These are phyloP conservation scores for Pipistrellus nathusii DNA, from an alignment of 2,797 vertebrate species.

Conservation along the genomic window DNA sequence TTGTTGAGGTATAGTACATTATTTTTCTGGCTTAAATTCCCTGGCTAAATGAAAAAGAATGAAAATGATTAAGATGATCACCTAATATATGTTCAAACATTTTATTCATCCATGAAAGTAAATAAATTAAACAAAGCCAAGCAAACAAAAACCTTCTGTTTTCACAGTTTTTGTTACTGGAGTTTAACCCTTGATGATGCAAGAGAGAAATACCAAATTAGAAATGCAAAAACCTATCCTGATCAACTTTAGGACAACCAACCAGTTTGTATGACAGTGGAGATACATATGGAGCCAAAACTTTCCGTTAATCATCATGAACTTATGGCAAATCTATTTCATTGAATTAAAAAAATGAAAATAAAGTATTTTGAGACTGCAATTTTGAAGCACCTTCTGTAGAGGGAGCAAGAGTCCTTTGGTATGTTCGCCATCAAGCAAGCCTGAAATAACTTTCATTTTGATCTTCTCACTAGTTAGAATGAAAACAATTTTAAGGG, in stretches of 20 bases:
- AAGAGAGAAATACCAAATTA: background rate
- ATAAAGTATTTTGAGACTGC: constrained; percentile 4
- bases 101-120: constrained; percentile 19
- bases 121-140: constrained; percentile 46
- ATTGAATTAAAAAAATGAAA: background rate
- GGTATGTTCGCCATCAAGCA: constrained; percentile 13
- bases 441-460: constrained; percentile 1
- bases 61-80: background rate
- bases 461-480: constrained; percentile 35
- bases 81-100: background rate
- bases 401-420: constrained; percentile 84
- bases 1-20: background rate
- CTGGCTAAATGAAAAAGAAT: background rate
- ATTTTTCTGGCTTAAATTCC: constrained; percentile 11
- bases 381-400: constrained; percentile 82
- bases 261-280: background rate
- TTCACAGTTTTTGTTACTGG: background rate
- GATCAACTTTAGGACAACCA: background rate
- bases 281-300: background rate
- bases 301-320: background rate
- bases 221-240: background rate
- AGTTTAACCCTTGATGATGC: background rate
- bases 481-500: constrained; percentile 13
- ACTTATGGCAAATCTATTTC: background rate
- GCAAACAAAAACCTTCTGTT: background rate